Conservation (phyloP, 2,797 vertebrate species). For the Pseudomugil gertrudae region DNA sequence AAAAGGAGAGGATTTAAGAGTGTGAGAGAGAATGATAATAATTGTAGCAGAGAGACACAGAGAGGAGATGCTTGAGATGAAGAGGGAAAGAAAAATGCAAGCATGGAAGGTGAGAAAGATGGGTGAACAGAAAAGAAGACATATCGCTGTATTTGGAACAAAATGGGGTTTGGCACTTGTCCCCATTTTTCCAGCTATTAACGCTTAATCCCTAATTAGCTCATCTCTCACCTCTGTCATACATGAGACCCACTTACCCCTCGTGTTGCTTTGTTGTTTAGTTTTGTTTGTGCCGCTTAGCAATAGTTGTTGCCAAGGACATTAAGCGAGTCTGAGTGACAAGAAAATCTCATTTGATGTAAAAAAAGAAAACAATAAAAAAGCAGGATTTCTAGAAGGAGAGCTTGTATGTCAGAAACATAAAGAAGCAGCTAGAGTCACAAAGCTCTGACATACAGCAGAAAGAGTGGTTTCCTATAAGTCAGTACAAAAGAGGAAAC, state of each 20-base stretch:
- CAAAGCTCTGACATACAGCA: slow-evolving; percentile 6
- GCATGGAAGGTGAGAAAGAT: slow-evolving; percentile 50
- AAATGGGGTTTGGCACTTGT: slow-evolving; percentile 55
- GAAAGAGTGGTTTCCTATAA: slow-evolving; percentile 5
- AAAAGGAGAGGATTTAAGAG: slow-evolving; percentile 15
- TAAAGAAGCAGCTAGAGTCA: neutral
- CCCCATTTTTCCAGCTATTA: slow-evolving; percentile 66
- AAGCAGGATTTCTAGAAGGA: slow-evolving; percentile 27
- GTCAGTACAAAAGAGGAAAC: slow-evolving; percentile 5
- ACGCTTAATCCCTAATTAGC: slow-evolving; percentile 79
- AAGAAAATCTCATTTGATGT: slow-evolving; percentile 37
- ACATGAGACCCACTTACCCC: slow-evolving; percentile 60
- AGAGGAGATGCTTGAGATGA: slow-evolving; percentile 29
- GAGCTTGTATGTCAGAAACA: slow-evolving; percentile 1
- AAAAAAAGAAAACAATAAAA: neutral
- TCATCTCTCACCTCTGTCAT: slow-evolving; percentile 63
- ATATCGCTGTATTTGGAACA: slow-evolving; percentile 44
- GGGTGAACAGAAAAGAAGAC: slow-evolving; percentile 38
- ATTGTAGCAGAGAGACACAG: slow-evolving; percentile 41
- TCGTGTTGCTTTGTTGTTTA: slow-evolving; percentile 50
- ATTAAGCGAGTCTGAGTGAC: slow-evolving; percentile 37
- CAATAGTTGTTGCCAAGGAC: slow-evolving; percentile 44
- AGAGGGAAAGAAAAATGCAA: slow-evolving; percentile 51
- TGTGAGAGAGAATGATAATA: slow-evolving; percentile 21
- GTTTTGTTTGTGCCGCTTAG: slow-evolving; percentile 58